These are phyloP conservation scores for Pachyseris speciosa DNA, from an alignment of 64 coral and sea anemone species.

Conservation along the genomic window DNA sequence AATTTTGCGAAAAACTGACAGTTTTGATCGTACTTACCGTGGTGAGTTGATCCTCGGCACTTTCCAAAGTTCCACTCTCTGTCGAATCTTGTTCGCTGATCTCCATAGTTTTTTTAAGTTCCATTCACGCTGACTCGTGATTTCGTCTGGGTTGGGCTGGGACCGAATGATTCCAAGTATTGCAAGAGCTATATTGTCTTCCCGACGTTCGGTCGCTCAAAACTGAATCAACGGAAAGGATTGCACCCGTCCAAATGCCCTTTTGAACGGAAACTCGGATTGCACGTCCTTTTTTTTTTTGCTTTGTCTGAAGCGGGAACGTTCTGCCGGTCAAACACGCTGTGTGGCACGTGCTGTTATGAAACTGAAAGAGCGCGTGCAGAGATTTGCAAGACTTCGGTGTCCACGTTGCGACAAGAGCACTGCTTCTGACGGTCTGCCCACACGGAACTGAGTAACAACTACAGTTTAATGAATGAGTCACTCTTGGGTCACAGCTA, in stretches of 20 bases:
- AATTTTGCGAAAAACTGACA: background rate
- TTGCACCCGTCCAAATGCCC: background rate
- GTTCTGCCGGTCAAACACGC: background rate
- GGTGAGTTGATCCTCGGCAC: background rate
- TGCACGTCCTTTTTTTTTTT: background rate
- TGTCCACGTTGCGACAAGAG: too few species aligned
- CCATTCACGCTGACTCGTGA: background rate
- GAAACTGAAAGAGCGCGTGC: too few species aligned
- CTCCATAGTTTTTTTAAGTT: background rate
- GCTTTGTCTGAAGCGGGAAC: background rate
- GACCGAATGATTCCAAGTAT: background rate
- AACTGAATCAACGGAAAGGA: background rate
- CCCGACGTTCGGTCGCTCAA: background rate
- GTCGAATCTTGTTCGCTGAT: background rate
- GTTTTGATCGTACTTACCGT: background rate
- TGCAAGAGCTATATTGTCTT: background rate
- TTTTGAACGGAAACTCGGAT: background rate
- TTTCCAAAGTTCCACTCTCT: background rate
- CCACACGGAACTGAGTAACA: conserved; percentile 5
- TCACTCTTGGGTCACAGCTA: background rate
- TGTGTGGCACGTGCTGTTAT: background rate
- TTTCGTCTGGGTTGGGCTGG: background rate
- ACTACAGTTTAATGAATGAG: background rate
- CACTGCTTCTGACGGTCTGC: too few species aligned
- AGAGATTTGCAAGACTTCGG: too few species aligned